These are phyloP conservation scores for Porites australiensis DNA, from an alignment of 64 coral and sea anemone species.

Conservation along the genomic window DNA sequence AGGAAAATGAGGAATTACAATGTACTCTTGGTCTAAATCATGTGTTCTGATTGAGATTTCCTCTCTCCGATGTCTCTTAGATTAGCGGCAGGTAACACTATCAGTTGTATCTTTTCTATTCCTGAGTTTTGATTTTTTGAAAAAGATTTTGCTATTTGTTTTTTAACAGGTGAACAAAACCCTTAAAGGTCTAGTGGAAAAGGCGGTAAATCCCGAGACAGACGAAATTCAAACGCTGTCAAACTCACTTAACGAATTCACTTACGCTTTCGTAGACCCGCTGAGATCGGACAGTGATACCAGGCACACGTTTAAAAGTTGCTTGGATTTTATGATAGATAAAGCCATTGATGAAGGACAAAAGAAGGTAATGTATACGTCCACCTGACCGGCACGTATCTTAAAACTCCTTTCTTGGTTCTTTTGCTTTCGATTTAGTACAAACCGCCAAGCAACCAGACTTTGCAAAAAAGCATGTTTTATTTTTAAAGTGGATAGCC, in stretches of 20 bases:
- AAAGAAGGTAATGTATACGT: neutral
- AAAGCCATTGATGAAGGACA: conserved; percentile 22
- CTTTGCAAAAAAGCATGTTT: too few relatives aligned
- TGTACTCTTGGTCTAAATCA: too few relatives aligned
- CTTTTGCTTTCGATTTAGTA: too few relatives aligned
- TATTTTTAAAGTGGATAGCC: too few relatives aligned
- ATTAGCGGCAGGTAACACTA: too few relatives aligned
- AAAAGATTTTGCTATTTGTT: neutral
- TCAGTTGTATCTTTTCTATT: too few relatives aligned
- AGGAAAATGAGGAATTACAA: too few relatives aligned
- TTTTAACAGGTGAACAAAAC: conserved; percentile 11
- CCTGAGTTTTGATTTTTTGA: neutral
- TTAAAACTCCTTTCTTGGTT: too few relatives aligned
- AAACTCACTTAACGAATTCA: conserved; percentile 7
- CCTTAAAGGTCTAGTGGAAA: neutral
- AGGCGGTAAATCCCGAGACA: neutral
- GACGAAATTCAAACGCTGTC: conserved; percentile 1
- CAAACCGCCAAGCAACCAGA: too few relatives aligned
- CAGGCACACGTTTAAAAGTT: conserved; percentile 10
- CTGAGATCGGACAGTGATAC: neutral
- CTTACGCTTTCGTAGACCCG: neutral
- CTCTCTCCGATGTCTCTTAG: too few relatives aligned
- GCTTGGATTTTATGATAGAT: neutral
- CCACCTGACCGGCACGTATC: neutral
- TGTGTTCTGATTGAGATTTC: too few relatives aligned